phyloP scores from a whole-genome alignment of 92 coral and sea anemone genomes.

The Phenganax marumi region DNA sequence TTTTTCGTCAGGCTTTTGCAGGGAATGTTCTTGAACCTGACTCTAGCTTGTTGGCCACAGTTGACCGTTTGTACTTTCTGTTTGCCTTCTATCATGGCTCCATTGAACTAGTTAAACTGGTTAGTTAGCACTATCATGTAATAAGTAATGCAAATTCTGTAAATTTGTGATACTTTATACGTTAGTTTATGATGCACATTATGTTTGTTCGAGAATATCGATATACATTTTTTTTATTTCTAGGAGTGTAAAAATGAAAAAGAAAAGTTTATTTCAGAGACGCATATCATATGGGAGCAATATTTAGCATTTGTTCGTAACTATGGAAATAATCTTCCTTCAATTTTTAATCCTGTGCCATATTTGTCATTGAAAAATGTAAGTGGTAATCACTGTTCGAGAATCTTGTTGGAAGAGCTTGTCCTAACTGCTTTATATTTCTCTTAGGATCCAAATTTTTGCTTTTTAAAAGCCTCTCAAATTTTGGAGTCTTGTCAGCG shows the following conservation, averaged over 20 bases:
- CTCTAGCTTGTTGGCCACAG: constrained; percentile 68
- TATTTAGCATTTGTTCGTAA: constrained; percentile 91
- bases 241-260: constrained; percentile 51
- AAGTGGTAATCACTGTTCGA: neutral
- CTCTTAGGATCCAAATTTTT: constrained; percentile 45
- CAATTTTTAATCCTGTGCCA: constrained; percentile 88
- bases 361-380: constrained; percentile 82
- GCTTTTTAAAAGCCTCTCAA: constrained; percentile 88
- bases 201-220: neutral
- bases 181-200: neutral
- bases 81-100: constrained; percentile 97
- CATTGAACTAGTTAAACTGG: constrained; percentile 70
- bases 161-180: neutral
- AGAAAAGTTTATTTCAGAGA: constrained; percentile 58
- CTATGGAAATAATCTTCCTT: constrained; percentile 95
- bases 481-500: constrained; percentile 92
- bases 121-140: constrained; percentile 16
- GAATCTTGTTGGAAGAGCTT: neutral
- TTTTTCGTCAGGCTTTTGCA: constrained; percentile 75
- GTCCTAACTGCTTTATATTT: neutral
- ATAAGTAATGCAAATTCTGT: neutral
- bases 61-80: constrained; percentile 68
- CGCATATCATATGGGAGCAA: constrained; percentile 87
- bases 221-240: neutral
- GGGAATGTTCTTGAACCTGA: constrained; percentile 86